Conservation (phyloP, 2,888 invertebrate species). For the Himalopsyche tibetana region DNA sequence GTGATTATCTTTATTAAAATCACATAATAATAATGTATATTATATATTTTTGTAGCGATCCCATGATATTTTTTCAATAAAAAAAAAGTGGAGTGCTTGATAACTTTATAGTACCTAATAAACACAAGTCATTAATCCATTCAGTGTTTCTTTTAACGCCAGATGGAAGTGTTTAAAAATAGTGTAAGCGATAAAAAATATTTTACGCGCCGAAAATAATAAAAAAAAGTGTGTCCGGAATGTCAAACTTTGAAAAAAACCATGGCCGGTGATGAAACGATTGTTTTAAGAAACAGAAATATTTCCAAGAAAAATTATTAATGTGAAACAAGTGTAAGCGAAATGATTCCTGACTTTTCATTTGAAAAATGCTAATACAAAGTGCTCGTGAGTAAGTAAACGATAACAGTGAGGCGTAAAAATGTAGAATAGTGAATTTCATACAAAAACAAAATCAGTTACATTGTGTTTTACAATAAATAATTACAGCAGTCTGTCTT, state of each 20-base stretch:
- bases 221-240: slow-evolving; percentile 26
- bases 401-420: neutral
- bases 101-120: too few species aligned
- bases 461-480: neutral
- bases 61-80: too few species aligned
- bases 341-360: neutral
- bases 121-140: too few species aligned
- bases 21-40: too few species aligned
- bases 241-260: slow-evolving; percentile 17
- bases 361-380: neutral
- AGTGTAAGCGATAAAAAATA: neutral
- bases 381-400: neutral
- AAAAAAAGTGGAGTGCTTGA: too few species aligned
- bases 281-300: slow-evolving; percentile 18
- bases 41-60: too few species aligned
- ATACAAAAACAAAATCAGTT: too few species aligned
- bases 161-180: slow-evolving; percentile 17
- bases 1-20: too few species aligned
- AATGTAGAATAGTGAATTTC: too few species aligned
- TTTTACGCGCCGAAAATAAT: slow-evolving; percentile 23
- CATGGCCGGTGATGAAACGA: slow-evolving; percentile 27
- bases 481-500: neutral
- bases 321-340: slow-evolving; percentile 17
- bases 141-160: neutral
- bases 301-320: slow-evolving; percentile 28